phyloP scores from a whole-genome alignment of 2,113 vertebrate species.

The Micronisus gabar region DNA sequence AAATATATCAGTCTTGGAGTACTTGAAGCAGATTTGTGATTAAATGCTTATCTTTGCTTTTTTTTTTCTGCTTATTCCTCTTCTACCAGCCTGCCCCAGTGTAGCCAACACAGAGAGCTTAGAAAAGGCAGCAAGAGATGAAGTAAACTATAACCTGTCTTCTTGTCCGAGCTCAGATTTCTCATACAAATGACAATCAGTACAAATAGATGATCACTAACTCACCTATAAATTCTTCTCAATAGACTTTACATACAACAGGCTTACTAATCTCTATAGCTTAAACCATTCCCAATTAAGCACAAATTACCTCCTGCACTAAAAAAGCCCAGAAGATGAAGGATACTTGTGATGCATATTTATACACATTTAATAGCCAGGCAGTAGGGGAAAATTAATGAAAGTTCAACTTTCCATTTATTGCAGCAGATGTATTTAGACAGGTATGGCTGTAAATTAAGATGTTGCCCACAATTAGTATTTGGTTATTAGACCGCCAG shows the following conservation, averaged over 20 bases:
- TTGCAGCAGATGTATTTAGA: slow-evolving; percentile 26
- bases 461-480: slow-evolving; percentile 7
- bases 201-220: neutral
- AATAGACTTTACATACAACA: neutral
- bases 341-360: neutral
- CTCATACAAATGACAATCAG: neutral
- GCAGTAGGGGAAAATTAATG: neutral
- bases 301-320: neutral
- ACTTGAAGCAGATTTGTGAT: neutral
- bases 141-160: neutral
- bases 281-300: neutral
- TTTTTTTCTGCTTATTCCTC: neutral
- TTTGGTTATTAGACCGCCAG: neutral
- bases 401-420: slow-evolving; percentile 5
- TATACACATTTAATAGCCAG: neutral
- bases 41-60: neutral
- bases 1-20: neutral
- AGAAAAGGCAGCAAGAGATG: neutral
- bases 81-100: neutral
- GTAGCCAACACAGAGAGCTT: neutral
- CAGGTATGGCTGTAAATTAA: slow-evolving; percentile 25
- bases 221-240: neutral
- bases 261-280: neutral
- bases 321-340: neutral
- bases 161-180: neutral